These are phyloP conservation scores for Sebastes vulpes DNA, from an alignment of 2,797 vertebrate species.

Conservation along the genomic window DNA sequence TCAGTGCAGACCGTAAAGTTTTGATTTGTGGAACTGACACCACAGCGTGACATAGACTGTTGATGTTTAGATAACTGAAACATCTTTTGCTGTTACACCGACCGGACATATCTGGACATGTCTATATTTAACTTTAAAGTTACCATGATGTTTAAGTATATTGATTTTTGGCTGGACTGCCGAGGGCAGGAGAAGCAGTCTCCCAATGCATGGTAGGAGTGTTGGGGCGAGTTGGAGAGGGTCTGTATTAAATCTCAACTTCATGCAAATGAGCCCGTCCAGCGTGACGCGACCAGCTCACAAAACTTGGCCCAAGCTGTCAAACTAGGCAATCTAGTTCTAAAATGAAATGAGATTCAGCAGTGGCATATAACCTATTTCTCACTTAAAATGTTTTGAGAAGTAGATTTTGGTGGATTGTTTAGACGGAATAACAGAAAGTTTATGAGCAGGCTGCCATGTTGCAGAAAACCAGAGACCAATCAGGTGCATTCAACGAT, in stretches of 20 bases:
- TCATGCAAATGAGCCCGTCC: background rate
- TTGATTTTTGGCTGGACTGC: background rate
- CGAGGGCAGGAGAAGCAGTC: too few relatives aligned
- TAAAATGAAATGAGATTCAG: background rate
- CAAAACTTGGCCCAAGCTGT: background rate
- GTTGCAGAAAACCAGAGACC: too few relatives aligned
- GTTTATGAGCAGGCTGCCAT: too few relatives aligned
- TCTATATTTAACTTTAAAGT: background rate
- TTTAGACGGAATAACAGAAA: too few relatives aligned
- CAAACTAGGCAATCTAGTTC: background rate
- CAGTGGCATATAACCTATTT: background rate
- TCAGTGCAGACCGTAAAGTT: background rate
- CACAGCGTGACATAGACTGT: background rate
- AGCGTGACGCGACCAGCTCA: too few relatives aligned
- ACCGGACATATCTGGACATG: background rate
- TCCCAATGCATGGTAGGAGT: too few relatives aligned
- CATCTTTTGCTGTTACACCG: background rate
- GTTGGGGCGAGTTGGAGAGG: too few relatives aligned
- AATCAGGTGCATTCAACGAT: too few relatives aligned
- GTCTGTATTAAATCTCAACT: too few relatives aligned
- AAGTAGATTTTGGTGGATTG: background rate
- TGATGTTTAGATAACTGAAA: background rate
- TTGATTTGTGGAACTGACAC: constrained; percentile 3
- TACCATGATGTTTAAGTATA: background rate
- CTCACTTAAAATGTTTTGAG: background rate